A percentile compares a stretch with the other conserved stretches of the same genome.
phyloP scores from a whole-genome alignment of 2,113 vertebrate genomes.

The Labeo catla region DNA sequence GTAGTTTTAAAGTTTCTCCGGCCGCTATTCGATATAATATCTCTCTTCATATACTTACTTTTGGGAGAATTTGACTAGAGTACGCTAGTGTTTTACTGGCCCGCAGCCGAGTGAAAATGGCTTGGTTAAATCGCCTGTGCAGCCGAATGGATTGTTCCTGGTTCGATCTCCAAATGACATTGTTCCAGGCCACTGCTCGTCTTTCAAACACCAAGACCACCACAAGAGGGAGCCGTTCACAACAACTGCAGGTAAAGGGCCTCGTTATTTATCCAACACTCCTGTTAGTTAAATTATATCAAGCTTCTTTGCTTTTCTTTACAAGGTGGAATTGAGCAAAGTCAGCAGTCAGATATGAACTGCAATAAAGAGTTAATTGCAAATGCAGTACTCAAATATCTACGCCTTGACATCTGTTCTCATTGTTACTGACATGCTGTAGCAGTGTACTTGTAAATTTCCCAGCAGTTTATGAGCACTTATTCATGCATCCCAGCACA shows the following conservation, averaged over 20 bases:
- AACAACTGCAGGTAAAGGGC: neutral
- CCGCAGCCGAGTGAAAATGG: too few relatives aligned
- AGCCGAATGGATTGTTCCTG: neutral
- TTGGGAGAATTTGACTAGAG: neutral
- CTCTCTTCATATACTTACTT: neutral
- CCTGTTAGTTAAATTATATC: neutral
- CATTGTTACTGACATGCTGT: conserved; percentile 19
- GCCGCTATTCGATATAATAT: neutral
- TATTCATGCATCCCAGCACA: conserved; percentile 28
- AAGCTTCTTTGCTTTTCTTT: neutral
- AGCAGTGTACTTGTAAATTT: conserved; percentile 39
- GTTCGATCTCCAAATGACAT: neutral
- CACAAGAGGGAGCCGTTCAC: conserved; percentile 7
- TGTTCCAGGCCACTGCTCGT: neutral
- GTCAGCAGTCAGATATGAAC: neutral
- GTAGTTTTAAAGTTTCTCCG: neutral
- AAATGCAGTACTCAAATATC: neutral
- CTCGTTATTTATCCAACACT: neutral
- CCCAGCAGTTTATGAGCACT: conserved; percentile 31
- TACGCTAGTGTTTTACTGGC: neutral
- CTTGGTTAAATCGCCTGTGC: neutral
- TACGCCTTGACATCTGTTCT: neutral
- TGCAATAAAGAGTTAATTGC: neutral
- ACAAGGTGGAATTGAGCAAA: neutral
- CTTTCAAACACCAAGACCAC: neutral